Conservation (phyloP, 2,888 invertebrate species). For the Oscheius onirici region DNA sequence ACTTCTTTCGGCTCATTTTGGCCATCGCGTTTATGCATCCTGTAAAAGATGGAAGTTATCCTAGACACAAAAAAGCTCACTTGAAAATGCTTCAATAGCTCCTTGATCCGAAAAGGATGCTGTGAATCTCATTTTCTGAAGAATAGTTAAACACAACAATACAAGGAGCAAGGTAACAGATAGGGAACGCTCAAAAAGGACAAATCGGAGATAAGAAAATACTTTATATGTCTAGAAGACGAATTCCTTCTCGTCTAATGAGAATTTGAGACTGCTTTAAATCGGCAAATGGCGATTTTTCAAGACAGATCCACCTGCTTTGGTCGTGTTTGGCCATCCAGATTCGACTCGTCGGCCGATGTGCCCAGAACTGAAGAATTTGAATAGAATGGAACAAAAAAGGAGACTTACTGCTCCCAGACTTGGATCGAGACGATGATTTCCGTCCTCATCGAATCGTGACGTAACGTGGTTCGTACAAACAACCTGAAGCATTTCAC, state of each 20-base stretch:
- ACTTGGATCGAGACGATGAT: background rate
- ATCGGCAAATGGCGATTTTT: slow-evolving; percentile 21
- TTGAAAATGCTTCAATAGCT: slow-evolving; percentile 30
- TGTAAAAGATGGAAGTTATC: background rate
- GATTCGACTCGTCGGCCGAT: slow-evolving; percentile 10
- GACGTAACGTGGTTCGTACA: slow-evolving; percentile 32
- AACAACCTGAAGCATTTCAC: slow-evolving; percentile 16
- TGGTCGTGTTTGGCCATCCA: slow-evolving; percentile 15
- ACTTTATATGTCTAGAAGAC: too few species aligned
- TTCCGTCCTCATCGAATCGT: slow-evolving; percentile 5
- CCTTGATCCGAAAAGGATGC: slow-evolving; percentile 32
- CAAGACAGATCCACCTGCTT: slow-evolving; percentile 21
- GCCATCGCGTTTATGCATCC: slow-evolving; percentile 26
- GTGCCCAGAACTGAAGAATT: background rate
- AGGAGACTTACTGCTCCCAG: background rate
- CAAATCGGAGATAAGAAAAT: background rate
- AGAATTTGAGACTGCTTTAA: too few species aligned
- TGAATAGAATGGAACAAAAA: background rate
- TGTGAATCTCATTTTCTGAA: slow-evolving; percentile 23
- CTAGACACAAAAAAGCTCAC: slow-evolving; percentile 10
- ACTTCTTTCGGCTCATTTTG: slow-evolving; percentile 30
- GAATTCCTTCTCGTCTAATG: too few species aligned
- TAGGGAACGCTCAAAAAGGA: background rate
- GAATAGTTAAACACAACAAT: background rate
- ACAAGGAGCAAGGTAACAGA: too few species aligned